Evolutionary conservation across 2,113 vertebrate genomes (phyloP), one percentile per base, ranked within the genome.

Genomic region (Zeus faber): DNA sequence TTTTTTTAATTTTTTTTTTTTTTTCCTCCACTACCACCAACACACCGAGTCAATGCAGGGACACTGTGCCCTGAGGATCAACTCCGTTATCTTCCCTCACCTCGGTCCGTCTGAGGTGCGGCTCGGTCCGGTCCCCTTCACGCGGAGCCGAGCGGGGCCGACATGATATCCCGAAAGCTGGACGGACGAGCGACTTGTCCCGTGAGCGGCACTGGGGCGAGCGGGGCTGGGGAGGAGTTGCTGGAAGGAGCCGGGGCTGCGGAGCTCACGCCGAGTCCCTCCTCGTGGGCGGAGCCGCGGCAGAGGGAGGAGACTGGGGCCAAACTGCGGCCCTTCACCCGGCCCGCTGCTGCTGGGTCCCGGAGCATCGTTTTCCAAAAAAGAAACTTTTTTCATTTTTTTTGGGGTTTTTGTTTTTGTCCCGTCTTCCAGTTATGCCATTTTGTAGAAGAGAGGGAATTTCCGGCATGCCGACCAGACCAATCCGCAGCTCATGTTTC

Each of bases 271-370:
- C 60, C 22, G 40, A 76, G 74, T 77, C 80, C 63, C 74, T 75
- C 74, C 80, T 73, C 20, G 62, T 59, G 72, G 85, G 86, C 81
- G 86, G 85, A 41, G 77, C 82, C 40, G 13, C 2, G 31, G 14
- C 11, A 48, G 52, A 11, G 52, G 85, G 85, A 66, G 84, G 82
- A 78, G 79, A 61, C 77, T 68, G 58, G 46, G 39, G 48, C 47
- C 37, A 44, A 45, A 57, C 40, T 35, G 49, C 54, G 74, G 59
- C 35, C 16, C 46, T 64, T 4, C 18, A 2, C 20, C 6, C 23
- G 21, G 43, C 10, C 22, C 10, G 20, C 6, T 14, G 20, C n/a
- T 24, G 11, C n/a, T n/a, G n/a, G n/a, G n/a, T n/a, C n/a, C n/a
- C n/a, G n/a, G n/a, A n/a, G n/a, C n/a, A n/a, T n/a, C n/a, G n/a